Evolutionary conservation across 1,140 invertebrate genomes (phyloP), one percentile per base, ranked within the genome.

Genomic region (Acromyrmex heyeri): DNA sequence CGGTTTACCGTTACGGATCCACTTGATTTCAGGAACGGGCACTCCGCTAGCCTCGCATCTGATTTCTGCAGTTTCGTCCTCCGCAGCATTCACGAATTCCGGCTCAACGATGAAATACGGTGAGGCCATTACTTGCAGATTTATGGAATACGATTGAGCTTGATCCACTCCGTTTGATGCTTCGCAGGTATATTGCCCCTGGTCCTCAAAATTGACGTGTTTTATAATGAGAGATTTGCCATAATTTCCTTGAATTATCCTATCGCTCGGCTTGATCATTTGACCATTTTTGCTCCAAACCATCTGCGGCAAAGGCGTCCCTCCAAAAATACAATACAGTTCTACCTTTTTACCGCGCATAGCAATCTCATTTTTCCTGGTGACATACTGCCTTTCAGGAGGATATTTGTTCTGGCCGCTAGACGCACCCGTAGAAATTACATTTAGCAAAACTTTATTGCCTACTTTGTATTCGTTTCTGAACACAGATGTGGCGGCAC

Each of bases 1-100:
- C 0, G 98, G 98, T 92, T 97, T 97, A 55, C 99, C 99, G 96
- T 99, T 99, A 94, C 99, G 97, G 76, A 99, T 99, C 99, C 99
- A 99, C 91, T 98, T 97, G 70, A 99, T 98, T 87, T 97, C 96
- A 0, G 99, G 99, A 73, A 97, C 96, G 0, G 99, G 99, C 3
- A 97, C 96, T 85, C 99, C 99, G 10, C 96, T 96, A 0, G 99
- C 99, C 82, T 97, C 96, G 95, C 99, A 99, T 64, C 96, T 95
- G 92, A 99, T 99, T 88, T 97, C 96, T 0, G 98, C 97, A 12
- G 96, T 97, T 93, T 99, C 99, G 69, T 98, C 98, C 95, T 99
- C 99, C 18, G 99, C 98, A 5, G 97, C 97, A 91, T 98, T 98
- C 65, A 97, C 96, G 88, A 98, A 97, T 93, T 98, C 97, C 2